Conservation (phyloP, 1,140 invertebrate genomes). For the Hirudo medicinalis region DNA sequence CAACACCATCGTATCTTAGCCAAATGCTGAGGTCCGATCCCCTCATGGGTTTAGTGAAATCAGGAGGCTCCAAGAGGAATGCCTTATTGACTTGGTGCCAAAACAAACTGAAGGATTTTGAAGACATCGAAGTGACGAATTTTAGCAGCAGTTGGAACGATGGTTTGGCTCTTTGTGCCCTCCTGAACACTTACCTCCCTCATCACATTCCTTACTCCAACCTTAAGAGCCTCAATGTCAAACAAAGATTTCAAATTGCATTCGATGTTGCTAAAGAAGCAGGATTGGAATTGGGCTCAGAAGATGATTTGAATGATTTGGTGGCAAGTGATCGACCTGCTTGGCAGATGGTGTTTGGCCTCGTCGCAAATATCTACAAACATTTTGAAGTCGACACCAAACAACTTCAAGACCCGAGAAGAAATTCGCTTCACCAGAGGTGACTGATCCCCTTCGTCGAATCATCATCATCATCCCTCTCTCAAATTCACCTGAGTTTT, state of each 20-base stretch:
- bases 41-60: conserved; percentile 68
- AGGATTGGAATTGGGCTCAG: not conserved
- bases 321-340: conserved; percentile 77
- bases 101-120: conserved; percentile 52
- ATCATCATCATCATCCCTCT: too few species aligned
- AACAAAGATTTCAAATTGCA: not conserved
- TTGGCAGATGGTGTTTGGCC: conserved; percentile 86
- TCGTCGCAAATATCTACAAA: conserved; percentile 74
- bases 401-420: too few species aligned
- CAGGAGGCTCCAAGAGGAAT: conserved; percentile 78
- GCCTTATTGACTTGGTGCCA: conserved; percentile 89
- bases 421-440: too few species aligned
- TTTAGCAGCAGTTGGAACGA: conserved; percentile 86
- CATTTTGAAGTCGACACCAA: conserved; percentile 20
- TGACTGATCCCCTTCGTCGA: too few species aligned
- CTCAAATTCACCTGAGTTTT: too few species aligned
- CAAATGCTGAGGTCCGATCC: conserved; percentile 63
- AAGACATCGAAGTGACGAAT: conserved; percentile 71
- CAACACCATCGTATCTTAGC: not conserved
- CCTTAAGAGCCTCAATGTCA: not conserved
- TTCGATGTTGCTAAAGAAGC: not conserved
- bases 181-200: conserved; percentile 74
- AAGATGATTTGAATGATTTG: conserved; percentile 67
- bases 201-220: conserved; percentile 59
- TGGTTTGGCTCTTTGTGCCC: conserved; percentile 72